Percentiles rank a stretch among this genome's conserved stretches.
phyloP scores from a whole-genome alignment of 1,140 invertebrate species.

The Xylocopa sonorina region DNA sequence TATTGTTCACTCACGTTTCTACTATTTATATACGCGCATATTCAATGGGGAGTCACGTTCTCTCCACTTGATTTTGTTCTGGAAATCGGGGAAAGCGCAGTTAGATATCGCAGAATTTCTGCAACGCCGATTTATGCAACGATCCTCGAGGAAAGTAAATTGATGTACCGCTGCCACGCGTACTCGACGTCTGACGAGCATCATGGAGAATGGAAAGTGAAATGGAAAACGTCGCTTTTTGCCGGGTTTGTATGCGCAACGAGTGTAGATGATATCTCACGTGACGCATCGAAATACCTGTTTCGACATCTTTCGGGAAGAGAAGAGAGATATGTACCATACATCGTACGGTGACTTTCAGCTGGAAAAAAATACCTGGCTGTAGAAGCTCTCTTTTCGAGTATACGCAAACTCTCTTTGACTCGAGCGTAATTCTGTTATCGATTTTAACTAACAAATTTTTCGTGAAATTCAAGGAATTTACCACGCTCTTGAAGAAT shows the following conservation, averaged over 20 bases:
- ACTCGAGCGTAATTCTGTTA: no score
- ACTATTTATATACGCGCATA: no score
- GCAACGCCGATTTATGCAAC: conserved; percentile 22
- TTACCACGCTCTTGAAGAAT: not conserved
- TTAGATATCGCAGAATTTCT: not conserved
- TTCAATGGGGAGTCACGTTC: not conserved
- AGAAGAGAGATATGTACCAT: not conserved
- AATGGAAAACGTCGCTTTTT: conserved; percentile 20
- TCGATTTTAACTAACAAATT: no score
- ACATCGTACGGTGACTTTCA: not conserved
- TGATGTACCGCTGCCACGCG: conserved; percentile 12
- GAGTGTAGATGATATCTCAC: conserved; percentile 12
- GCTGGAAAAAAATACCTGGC: not conserved
- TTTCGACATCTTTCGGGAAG: not conserved
- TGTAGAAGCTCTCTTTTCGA: no score
- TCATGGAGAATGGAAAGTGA: conserved; percentile 22
- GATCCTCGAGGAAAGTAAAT: conserved; percentile 29
- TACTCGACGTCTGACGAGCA: not conserved
- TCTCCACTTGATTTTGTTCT: conserved; percentile 50
- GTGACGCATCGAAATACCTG: not conserved
- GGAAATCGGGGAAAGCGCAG: conserved; percentile 52
- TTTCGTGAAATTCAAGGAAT: no score
- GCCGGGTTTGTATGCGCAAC: not conserved
- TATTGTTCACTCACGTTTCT: not conserved
- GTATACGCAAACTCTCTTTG: no score